Evolutionary conservation across 2,888 invertebrate species (phyloP).

Genomic region (Thecophora atra): DNA sequence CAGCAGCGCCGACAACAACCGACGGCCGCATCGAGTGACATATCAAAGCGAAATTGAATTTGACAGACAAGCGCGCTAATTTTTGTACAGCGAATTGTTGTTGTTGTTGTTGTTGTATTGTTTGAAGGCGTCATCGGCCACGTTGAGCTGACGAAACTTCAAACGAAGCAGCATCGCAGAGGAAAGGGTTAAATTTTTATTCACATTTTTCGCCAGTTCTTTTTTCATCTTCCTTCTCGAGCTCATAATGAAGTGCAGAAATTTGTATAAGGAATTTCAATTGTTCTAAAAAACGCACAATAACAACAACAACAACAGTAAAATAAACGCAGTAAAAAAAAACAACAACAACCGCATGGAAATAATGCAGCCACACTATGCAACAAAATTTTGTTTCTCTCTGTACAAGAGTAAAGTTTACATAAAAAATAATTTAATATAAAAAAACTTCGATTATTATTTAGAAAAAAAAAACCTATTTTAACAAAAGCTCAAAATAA

Average conservation of each 20-base stretch:
- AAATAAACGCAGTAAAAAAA: neutral
- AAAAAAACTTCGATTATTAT: no score
- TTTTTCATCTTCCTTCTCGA: neutral
- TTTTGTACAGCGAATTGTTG: slow-evolving; percentile 49
- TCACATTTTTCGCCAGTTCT: neutral
- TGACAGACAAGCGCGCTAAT: slow-evolving; percentile 67
- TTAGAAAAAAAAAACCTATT: no score
- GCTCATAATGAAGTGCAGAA: slow-evolving; percentile 22
- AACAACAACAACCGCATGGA: neutral
- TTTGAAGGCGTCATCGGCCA: slow-evolving; percentile 49
- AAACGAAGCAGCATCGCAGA: slow-evolving; percentile 10
- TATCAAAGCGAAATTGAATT: slow-evolving; percentile 65
- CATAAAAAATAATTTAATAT: neutral
- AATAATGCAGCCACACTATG: neutral
- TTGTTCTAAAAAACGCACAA: slow-evolving; percentile 19
- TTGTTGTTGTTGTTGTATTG: slow-evolving; percentile 45
- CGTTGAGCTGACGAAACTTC: slow-evolving; percentile 11
- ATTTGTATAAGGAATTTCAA: slow-evolving; percentile 31
- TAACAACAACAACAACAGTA: neutral
- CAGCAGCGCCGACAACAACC: slow-evolving; percentile 31
- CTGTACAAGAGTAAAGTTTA: no score
- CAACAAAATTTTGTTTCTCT: slow-evolving; percentile 1
- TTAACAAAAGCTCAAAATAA: no score
- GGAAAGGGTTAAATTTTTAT: slow-evolving; percentile 27
- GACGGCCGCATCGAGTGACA: slow-evolving; percentile 49